Conservation (phyloP, 2,797 vertebrate genomes). For the Anguilla megastoma region DNA sequence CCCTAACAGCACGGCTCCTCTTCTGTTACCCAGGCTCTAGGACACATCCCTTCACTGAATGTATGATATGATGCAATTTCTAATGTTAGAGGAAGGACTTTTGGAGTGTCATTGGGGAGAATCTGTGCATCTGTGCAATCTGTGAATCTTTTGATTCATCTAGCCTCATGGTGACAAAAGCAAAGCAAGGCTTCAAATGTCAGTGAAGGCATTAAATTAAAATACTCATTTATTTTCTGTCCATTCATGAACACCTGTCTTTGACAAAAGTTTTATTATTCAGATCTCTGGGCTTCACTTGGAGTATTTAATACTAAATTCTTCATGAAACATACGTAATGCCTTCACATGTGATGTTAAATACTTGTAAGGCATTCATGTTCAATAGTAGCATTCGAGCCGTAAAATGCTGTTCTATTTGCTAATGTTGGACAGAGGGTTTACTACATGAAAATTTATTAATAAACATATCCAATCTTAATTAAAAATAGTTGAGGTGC, state of each 20-base stretch:
- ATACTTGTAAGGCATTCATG: neutral
- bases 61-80: constrained; percentile 2
- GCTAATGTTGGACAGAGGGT: neutral
- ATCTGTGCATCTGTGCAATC: too few species aligned
- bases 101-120: neutral
- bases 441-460: too few species aligned
- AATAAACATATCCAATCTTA: too few species aligned
- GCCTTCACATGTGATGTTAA: neutral
- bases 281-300: neutral
- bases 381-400: neutral
- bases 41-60: neutral
- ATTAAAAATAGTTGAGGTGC: too few species aligned
- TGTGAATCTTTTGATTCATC: constrained; percentile 14
- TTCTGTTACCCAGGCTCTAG: neutral
- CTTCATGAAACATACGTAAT: neutral
- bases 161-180: neutral
- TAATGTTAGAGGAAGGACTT: neutral
- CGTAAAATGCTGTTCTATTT: neutral
- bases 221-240: neutral
- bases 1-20: neutral
- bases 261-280: neutral
- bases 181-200: neutral
- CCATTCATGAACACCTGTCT: neutral
- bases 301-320: neutral
- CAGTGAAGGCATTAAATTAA: neutral